phyloP scores from a whole-genome alignment of 2,113 vertebrate species.

The Otis tarda region DNA sequence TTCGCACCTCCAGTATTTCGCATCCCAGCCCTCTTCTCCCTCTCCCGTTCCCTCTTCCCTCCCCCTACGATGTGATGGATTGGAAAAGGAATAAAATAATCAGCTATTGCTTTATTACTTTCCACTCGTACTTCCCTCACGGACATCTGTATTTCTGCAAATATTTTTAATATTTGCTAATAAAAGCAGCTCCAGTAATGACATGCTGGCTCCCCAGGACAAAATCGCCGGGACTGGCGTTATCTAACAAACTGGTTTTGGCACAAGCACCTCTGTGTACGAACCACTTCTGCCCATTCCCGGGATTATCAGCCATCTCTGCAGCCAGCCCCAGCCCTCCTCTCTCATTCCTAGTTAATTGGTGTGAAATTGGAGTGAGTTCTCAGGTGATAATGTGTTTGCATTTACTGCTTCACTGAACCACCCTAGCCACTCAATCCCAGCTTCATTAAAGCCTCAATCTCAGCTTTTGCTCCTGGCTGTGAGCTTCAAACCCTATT shows the following conservation, averaged over 20 bases:
- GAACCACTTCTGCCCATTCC: conserved; percentile 57
- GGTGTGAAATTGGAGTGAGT: conserved; percentile 77
- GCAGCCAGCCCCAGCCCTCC: conserved; percentile 65
- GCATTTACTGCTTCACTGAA: conserved; percentile 79
- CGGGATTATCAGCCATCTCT: conserved; percentile 67
- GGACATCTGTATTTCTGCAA: conserved; percentile 39
- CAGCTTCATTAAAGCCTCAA: conserved; percentile 73
- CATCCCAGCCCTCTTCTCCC: not conserved
- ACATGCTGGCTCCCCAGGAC: conserved; percentile 35
- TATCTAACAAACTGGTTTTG: conserved; percentile 57
- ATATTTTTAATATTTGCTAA: conserved; percentile 56
- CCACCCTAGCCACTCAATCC: conserved; percentile 66
- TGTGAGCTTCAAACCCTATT: conserved; percentile 74
- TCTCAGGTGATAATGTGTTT: conserved; percentile 81
- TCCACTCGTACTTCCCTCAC: conserved; percentile 1
- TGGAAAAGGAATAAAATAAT: conserved; percentile 33
- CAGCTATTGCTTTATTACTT: conserved; percentile 48
- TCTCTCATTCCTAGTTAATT: conserved; percentile 77
- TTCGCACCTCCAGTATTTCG: not conserved
- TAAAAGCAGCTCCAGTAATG: conserved; percentile 57
- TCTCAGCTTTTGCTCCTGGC: conserved; percentile 65
- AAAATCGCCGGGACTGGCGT: conserved; percentile 29
- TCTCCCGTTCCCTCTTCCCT: not conserved
- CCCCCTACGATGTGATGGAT: not conserved
- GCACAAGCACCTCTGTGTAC: not conserved